Percentiles rank a stretch among this genome's conserved stretches.
phyloP scores from a whole-genome alignment of 1,140 invertebrate species.

The Scylla paramamosain region DNA sequence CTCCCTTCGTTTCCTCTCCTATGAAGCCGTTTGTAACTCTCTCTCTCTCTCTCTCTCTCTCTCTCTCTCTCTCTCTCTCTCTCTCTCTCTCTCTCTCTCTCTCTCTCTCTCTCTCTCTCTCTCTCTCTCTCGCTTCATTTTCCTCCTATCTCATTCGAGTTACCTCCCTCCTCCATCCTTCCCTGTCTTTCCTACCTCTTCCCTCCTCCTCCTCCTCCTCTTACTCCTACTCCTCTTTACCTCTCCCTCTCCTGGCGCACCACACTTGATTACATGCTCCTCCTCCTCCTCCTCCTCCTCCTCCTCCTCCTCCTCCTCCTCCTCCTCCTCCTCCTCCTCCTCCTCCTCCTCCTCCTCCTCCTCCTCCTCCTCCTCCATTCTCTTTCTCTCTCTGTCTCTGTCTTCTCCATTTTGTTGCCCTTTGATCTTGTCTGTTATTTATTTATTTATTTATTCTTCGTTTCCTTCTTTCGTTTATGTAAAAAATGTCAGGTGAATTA shows the following conservation, averaged over 20 bases:
- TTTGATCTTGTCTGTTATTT: not conserved
- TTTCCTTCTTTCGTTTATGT: not conserved
- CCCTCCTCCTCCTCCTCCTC: constrained; percentile 9
- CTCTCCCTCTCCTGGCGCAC: not conserved
- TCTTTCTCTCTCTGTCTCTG: not conserved
- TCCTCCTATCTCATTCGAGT: not conserved
- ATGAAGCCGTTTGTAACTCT: not conserved
- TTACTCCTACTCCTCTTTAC: no score
- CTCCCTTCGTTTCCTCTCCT: not conserved
- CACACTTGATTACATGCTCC: not conserved
- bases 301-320: not conserved
- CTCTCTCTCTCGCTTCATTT: constrained; percentile 22
- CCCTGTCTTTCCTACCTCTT: not conserved
- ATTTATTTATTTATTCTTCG: not conserved
- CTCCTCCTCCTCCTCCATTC: not conserved
- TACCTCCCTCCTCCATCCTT: not conserved
- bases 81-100: constrained; percentile 33
- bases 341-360: not conserved
- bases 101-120: not conserved
- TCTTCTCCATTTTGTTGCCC: no score
- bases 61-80: not conserved
- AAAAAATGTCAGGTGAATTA: no score
- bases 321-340: not conserved
- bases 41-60: constrained; percentile 31
- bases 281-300: not conserved